These are phyloP conservation scores for Ditylenchus dipsaci DNA, from an alignment of 1,140 invertebrate species.

Conservation along the genomic window DNA sequence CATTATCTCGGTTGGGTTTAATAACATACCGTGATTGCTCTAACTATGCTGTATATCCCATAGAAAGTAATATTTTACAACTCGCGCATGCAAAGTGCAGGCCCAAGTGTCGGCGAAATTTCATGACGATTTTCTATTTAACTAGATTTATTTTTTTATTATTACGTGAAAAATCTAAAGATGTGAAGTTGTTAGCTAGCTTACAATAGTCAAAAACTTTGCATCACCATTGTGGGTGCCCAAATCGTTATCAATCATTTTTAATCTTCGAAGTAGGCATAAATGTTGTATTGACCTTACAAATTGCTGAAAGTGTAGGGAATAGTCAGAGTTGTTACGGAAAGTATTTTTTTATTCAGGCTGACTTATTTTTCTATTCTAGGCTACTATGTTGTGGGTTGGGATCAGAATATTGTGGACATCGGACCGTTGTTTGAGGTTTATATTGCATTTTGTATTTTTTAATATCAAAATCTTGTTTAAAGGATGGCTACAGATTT, in stretches of 20 bases:
- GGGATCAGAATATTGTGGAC: neutral
- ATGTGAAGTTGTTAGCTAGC: too few relatives aligned
- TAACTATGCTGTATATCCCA: slow-evolving; percentile 28
- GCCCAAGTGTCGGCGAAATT: neutral
- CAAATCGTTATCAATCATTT: too few relatives aligned
- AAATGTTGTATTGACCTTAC: too few relatives aligned
- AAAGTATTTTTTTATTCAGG: too few relatives aligned
- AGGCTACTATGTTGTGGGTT: neutral
- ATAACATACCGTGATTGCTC: slow-evolving; percentile 18
- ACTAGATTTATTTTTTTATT: neutral
- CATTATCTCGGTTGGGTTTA: slow-evolving; percentile 14
- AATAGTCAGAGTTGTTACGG: too few relatives aligned
- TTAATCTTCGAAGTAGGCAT: too few relatives aligned
- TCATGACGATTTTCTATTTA: neutral
- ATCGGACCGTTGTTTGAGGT: neutral
- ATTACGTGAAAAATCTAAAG: neutral
- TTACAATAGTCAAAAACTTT: too few relatives aligned
- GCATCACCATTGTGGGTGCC: too few relatives aligned
- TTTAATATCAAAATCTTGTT: neutral
- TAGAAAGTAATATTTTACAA: neutral
- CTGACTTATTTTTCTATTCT: neutral
- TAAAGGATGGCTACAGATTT: neutral
- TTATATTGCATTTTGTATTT: neutral
- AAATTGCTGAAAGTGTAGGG: too few relatives aligned
- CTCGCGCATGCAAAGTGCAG: neutral